These are phyloP conservation scores for Catharus fuscescens DNA, from an alignment of 2,113 vertebrate species.

Conservation along the genomic window DNA sequence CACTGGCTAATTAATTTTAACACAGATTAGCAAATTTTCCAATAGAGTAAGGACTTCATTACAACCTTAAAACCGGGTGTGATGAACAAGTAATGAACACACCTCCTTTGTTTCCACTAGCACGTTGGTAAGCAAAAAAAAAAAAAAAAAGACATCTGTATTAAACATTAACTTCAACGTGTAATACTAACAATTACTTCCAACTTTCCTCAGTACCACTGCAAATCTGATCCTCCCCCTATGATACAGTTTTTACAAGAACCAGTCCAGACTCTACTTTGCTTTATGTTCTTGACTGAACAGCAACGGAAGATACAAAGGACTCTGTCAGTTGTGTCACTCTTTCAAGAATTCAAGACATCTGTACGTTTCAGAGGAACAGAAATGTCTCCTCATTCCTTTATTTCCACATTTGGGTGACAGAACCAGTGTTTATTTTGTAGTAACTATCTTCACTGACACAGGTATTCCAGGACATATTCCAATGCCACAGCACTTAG, in stretches of 20 bases:
- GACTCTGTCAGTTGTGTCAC: not conserved
- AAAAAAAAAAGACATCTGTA: not conserved
- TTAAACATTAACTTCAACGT: not conserved
- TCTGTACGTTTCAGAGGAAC: not conserved
- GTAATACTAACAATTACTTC: not conserved
- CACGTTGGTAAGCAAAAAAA: not conserved
- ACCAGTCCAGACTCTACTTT: not conserved
- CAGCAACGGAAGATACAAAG: rapidly evolving
- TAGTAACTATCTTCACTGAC: not conserved
- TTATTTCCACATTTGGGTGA: not conserved
- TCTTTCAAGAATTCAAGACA: not conserved
- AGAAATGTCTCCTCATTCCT: not conserved
- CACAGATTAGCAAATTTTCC: not conserved
- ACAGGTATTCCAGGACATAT: not conserved
- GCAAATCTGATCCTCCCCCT: not conserved
- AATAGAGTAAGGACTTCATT: not conserved
- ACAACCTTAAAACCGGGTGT: not conserved
- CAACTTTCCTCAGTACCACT: not conserved
- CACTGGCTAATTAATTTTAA: not conserved
- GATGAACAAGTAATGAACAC: not conserved
- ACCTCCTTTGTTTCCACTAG: not conserved
- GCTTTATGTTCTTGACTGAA: not conserved
- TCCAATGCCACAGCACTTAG: not conserved
- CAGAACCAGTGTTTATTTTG: not conserved
- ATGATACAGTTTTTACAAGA: not conserved